Evolutionary conservation across 2,888 invertebrate genomes (phyloP), one percentile per base, ranked within the genome.

Genomic region (Stenotaenia linearis): DNA sequence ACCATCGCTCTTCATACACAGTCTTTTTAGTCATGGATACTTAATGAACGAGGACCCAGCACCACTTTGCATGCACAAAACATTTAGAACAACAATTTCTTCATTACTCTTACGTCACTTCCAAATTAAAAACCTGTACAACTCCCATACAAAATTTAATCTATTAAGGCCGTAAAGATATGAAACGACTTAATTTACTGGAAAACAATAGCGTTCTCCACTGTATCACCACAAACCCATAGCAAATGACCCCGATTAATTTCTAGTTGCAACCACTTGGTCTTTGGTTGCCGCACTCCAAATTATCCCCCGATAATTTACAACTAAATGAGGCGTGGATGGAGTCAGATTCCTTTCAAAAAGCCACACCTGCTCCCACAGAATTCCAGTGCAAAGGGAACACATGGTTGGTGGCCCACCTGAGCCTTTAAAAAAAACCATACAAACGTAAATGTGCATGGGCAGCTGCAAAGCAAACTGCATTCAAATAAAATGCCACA

Each of bases 371-470:
- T 61, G 61, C 61, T 25, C 61, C 28, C 61, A 61, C 61, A 25
- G 12, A 61, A 61, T 61, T 61, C 61, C 61, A 61, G 25, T 25
- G 61, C 28, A 61, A 25, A 61, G 45, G 45, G 28, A 61, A 23
- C 61, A 61, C 61, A 61, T 61, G 61, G 61, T 28, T 25, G 61
- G 61, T 61, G 61, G 61, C 61, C 61, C 61, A 61, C 61, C 61
- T 61, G 61, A 61, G 61, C 23, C 18, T 45, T 45, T 23, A 15
- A 40, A 61, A 61, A 25, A 61, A 61, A 61, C 23, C 56, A 56
- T 56, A 56, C 7, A 61, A 25, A 61, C 23, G 25, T 61, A 61
- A 23, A 61, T 61, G 28, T 45, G 4, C 32, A 32, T 32, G 61
- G 25, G 25, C 61, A 61, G 61, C 61, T 61, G 61, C 45, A 45